phyloP scores from a whole-genome alignment of 2,888 invertebrate species.

The Archips crataeganus region DNA sequence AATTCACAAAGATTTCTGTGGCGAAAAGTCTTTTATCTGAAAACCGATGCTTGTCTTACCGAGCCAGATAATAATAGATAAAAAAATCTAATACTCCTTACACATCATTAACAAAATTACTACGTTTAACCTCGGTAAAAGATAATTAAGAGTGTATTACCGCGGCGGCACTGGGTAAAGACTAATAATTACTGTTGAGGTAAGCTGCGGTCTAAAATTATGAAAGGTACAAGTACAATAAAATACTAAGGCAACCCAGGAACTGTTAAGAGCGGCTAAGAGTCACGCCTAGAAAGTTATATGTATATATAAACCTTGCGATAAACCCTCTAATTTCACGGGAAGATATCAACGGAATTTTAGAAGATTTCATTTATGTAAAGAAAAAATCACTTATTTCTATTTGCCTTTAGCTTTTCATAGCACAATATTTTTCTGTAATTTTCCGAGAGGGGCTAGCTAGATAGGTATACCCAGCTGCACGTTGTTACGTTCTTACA shows the following conservation, averaged over 20 bases:
- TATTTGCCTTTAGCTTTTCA: no score
- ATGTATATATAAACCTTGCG: not conserved
- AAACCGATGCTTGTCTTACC: not conserved
- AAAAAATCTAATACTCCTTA: not conserved
- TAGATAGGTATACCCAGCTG: no score
- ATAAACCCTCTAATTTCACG: not conserved
- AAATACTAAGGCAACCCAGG: not conserved
- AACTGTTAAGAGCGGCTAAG: not conserved
- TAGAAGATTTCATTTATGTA: no score
- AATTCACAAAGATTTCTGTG: not conserved
- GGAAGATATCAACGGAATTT: not conserved
- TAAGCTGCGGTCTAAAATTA: slow-evolving; percentile 21
- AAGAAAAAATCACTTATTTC: no score
- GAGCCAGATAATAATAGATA: not conserved
- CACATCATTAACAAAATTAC: not conserved
- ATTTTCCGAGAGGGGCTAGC: no score
- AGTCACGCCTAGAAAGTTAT: not conserved
- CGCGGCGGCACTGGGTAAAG: slow-evolving; percentile 22
- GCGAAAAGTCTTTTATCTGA: not conserved
- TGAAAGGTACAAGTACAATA: slow-evolving; percentile 10
- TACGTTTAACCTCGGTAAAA: slow-evolving; percentile 8
- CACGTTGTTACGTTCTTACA: no score
- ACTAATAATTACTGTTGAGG: slow-evolving; percentile 22
- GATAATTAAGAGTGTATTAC: slow-evolving; percentile 34
- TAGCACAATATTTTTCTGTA: no score